Conservation (phyloP, 2,888 invertebrate genomes). For the Drosophila atripex region DNA sequence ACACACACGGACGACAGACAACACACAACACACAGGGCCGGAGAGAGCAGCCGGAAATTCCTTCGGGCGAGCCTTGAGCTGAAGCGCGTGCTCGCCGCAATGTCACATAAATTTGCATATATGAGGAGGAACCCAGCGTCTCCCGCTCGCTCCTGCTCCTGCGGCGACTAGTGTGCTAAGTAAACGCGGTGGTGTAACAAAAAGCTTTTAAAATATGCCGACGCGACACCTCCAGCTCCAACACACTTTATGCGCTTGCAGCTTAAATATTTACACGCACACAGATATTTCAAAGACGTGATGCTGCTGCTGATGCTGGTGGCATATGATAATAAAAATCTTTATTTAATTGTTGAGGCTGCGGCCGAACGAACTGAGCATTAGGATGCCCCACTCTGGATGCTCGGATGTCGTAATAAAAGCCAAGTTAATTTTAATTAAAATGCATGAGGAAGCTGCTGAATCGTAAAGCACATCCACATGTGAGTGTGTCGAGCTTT, state of each 20-base stretch:
- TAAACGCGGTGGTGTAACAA: constrained; percentile 74
- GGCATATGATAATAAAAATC: constrained; percentile 74
- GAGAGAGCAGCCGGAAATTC: constrained; percentile 61
- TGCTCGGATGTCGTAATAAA: constrained; percentile 63
- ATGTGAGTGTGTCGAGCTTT: constrained; percentile 47
- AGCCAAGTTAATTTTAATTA: constrained; percentile 79
- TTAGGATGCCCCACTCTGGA: constrained; percentile 1
- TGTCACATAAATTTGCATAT: constrained; percentile 72
- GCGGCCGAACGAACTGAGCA: constrained; percentile 63
- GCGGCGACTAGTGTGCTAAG: constrained; percentile 51
- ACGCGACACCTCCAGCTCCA: constrained; percentile 78
- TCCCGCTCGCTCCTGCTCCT: constrained; percentile 5
- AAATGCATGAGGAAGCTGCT: constrained; percentile 74
- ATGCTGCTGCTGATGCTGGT: constrained; percentile 5
- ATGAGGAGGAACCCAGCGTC: constrained; percentile 37
- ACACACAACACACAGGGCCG: not conserved
- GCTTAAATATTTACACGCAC: constrained; percentile 80
- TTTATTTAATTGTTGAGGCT: constrained; percentile 79
- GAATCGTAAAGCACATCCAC: constrained; percentile 64
- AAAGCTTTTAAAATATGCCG: constrained; percentile 82
- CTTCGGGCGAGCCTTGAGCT: constrained; percentile 74
- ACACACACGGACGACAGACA: constrained; percentile 3
- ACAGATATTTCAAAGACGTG: constrained; percentile 24
- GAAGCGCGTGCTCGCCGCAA: constrained; percentile 71
- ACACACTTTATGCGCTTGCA: constrained; percentile 71